phyloP scores from a whole-genome alignment of 2,113 vertebrate species.

The Chitala chitala region DNA sequence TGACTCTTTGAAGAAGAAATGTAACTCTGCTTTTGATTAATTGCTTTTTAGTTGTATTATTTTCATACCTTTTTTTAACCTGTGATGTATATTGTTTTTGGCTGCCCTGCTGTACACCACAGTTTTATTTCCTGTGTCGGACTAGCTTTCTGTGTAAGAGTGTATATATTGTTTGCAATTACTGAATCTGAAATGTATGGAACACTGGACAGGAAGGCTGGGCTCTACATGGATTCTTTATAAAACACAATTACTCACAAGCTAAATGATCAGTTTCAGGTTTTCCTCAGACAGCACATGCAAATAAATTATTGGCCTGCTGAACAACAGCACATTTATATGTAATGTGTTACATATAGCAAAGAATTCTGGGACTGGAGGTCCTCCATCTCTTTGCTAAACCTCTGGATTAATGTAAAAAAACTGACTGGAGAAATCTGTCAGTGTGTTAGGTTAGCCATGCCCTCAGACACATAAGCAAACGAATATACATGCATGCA shows the following conservation, averaged over 20 bases:
- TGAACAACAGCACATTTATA: slow-evolving; percentile 38
- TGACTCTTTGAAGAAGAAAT: not conserved
- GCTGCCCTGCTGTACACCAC: not conserved
- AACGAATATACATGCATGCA: not conserved
- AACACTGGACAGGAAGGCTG: too few relatives aligned
- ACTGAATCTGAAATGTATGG: too few relatives aligned
- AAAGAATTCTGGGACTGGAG: slow-evolving; percentile 48
- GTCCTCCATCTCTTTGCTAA: slow-evolving; percentile 36
- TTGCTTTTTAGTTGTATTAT: not conserved
- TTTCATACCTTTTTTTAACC: not conserved
- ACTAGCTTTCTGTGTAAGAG: not conserved
- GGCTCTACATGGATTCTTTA: not conserved
- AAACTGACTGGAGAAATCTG: slow-evolving; percentile 38
- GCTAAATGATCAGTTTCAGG: slow-evolving; percentile 14
- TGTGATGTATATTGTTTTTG: not conserved
- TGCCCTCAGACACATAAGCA: slow-evolving; percentile 25
- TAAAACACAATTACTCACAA: not conserved
- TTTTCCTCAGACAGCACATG: slow-evolving; percentile 44
- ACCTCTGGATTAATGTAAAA: slow-evolving; percentile 26
- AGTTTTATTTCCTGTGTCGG: not conserved
- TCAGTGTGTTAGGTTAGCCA: slow-evolving; percentile 30
- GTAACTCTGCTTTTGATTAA: not conserved
- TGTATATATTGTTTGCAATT: too few relatives aligned
- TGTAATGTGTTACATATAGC: slow-evolving; percentile 46
- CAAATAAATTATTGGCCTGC: slow-evolving; percentile 40